phyloP scores from a whole-genome alignment of 35 echinoderm and acorn worm genomes.

The Ptychodera flava region DNA sequence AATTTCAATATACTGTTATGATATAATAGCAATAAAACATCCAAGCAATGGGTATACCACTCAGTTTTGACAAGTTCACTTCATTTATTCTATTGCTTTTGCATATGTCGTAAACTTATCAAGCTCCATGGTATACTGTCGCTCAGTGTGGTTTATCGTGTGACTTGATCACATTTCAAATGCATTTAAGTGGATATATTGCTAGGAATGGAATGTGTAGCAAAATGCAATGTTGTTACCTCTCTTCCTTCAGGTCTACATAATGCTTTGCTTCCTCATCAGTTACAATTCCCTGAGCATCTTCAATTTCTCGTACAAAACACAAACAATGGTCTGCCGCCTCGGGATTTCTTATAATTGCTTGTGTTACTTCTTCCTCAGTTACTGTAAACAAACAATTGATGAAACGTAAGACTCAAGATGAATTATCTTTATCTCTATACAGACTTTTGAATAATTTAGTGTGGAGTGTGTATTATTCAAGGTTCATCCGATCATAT shows the following conservation, averaged over 20 bases:
- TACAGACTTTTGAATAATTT: background rate
- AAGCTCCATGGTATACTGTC: too few relatives aligned
- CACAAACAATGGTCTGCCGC: conserved; percentile 37
- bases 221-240: conserved; percentile 24
- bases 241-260: conserved; percentile 44
- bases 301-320: conserved; percentile 62
- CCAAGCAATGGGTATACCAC: too few relatives aligned
- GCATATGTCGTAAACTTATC: too few relatives aligned
- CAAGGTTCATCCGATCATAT: too few relatives aligned
- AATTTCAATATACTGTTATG: too few relatives aligned
- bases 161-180: too few relatives aligned
- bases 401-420: background rate
- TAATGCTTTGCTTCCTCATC: background rate
- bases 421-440: background rate
- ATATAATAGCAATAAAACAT: too few relatives aligned
- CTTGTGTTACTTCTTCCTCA: conserved; percentile 59
- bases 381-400: conserved; percentile 50
- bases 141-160: too few relatives aligned
- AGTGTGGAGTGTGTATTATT: too few relatives aligned
- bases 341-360: conserved; percentile 25
- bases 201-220: background rate
- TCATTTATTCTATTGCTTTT: too few relatives aligned
- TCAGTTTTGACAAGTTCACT: too few relatives aligned
- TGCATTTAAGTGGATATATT: background rate
- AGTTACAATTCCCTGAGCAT: conserved; percentile 3